Evolutionary conservation across 2,113 vertebrate species (phyloP).

Genomic region (Conger conger): DNA sequence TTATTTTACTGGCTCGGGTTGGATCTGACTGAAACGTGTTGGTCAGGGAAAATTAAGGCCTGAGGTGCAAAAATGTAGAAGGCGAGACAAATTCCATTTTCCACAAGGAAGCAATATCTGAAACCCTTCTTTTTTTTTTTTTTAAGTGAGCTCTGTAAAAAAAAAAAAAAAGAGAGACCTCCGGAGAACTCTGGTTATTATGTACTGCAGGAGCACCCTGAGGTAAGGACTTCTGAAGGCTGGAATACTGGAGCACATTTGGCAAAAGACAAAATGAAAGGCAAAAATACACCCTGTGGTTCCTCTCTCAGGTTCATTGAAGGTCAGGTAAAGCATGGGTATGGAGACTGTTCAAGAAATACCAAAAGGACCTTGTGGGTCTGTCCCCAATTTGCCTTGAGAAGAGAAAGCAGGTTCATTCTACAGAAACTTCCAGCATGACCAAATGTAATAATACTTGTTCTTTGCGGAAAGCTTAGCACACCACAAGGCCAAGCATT

Average conservation of each 20-base stretch:
- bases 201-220: neutral
- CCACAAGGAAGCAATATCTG: neutral
- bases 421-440: neutral
- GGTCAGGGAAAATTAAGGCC: neutral
- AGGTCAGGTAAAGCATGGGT: neutral
- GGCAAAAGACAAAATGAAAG: neutral
- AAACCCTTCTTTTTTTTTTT: neutral
- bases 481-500: neutral
- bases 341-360: no score
- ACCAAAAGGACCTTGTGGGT: neutral
- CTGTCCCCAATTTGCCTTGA: neutral
- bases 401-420: neutral
- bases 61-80: neutral
- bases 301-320: neutral
- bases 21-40: neutral
- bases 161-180: neutral
- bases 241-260: constrained; percentile 1
- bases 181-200: neutral
- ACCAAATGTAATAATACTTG: no score
- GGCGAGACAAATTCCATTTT: neutral
- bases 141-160: neutral
- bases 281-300: neutral
- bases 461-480: neutral
- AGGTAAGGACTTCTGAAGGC: neutral
- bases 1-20: neutral